Conservation (phyloP, 1,140 invertebrate species). For the Panagrolaimus sp. region DNA sequence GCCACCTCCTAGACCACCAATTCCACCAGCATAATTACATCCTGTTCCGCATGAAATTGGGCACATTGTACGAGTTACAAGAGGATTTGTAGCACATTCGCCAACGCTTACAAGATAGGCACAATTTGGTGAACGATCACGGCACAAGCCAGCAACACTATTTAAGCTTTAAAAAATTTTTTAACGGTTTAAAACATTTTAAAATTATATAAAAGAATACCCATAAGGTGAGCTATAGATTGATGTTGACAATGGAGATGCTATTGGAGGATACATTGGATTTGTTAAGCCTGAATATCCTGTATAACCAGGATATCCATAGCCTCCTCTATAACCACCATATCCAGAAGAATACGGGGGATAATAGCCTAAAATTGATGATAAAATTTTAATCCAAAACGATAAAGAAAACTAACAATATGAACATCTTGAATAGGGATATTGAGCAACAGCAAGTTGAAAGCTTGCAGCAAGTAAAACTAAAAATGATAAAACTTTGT, state of each 20-base stretch:
- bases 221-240: neutral
- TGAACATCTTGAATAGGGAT: no score
- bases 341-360: neutral
- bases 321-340: neutral
- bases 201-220: no score
- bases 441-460: no score
- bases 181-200: no score
- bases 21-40: neutral
- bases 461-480: no score
- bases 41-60: slow-evolving; percentile 6
- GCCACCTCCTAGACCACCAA: neutral
- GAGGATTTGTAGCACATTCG: slow-evolving; percentile 12
- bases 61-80: neutral
- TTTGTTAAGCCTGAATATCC: neutral
- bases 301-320: no score
- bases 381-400: no score
- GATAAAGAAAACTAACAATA: no score
- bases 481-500: no score
- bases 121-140: slow-evolving; percentile 1
- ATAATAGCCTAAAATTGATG: no score
- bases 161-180: neutral
- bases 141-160: neutral
- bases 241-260: neutral
- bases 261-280: neutral
- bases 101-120: slow-evolving; percentile 4